A percentile compares a stretch with the other conserved stretches of the same genome.
phyloP scores from a whole-genome alignment of 2,888 invertebrate genomes.

The Tetragnatha montana region DNA sequence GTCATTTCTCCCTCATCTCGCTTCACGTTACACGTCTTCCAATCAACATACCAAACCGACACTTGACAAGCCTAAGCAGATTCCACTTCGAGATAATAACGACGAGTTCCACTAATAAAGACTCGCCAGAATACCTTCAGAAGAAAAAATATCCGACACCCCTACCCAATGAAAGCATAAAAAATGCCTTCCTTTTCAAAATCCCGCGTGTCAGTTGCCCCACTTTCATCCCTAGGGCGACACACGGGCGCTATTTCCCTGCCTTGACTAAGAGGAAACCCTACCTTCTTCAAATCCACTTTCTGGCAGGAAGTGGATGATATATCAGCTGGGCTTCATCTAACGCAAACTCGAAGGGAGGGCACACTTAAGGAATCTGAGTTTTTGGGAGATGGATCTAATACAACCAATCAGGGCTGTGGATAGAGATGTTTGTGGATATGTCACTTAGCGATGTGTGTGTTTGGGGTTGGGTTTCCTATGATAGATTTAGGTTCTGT shows the following conservation, averaged over 20 bases:
- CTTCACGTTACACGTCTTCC: background rate
- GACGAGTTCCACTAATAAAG: background rate
- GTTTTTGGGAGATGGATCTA: slow-evolving; percentile 12
- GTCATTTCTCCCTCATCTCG: too few relatives aligned
- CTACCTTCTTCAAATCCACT: slow-evolving; percentile 62
- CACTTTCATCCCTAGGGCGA: slow-evolving; percentile 42
- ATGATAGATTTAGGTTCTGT: too few relatives aligned
- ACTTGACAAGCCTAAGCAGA: background rate
- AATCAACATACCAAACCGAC: background rate
- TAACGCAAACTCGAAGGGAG: slow-evolving; percentile 23
- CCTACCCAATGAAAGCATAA: slow-evolving; percentile 5
- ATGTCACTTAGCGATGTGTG: slow-evolving; percentile 17
- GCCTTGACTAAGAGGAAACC: slow-evolving; percentile 37
- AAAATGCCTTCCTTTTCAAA: background rate
- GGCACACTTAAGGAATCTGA: slow-evolving; percentile 50
- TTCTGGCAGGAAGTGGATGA: slow-evolving; percentile 66
- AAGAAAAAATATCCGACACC: background rate
- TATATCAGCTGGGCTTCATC: slow-evolving; percentile 51
- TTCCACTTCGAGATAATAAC: background rate
- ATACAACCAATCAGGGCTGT: slow-evolving; percentile 29
- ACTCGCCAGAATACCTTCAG: background rate
- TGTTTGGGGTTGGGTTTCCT: background rate
- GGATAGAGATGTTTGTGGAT: slow-evolving; percentile 21
- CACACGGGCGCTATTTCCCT: slow-evolving; percentile 46
- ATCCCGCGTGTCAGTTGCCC: slow-evolving; percentile 5